phyloP scores from a whole-genome alignment of 2,113 vertebrate genomes.

The Lucifuga dentata region DNA sequence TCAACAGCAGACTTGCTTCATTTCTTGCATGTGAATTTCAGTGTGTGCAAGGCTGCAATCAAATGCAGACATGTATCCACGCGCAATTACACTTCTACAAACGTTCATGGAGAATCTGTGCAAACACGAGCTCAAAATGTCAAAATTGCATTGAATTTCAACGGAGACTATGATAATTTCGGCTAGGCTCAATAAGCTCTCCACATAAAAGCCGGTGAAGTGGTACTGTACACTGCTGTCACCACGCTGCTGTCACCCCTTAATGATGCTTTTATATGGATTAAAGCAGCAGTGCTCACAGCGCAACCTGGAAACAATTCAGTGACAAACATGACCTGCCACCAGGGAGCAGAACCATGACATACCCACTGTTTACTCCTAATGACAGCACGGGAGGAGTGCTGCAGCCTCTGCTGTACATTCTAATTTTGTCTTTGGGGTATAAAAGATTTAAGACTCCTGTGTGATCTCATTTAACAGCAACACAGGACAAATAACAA shows the following conservation, averaged over 20 bases:
- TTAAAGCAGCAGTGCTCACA: constrained; percentile 22
- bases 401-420: neutral
- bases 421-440: neutral
- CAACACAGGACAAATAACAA: constrained; percentile 18
- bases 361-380: neutral
- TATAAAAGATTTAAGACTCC: neutral
- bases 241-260: constrained; percentile 8
- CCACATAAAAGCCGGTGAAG: neutral
- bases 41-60: constrained; percentile 2
- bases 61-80: too few species aligned
- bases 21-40: constrained; percentile 18
- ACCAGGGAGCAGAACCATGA: neutral
- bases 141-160: neutral
- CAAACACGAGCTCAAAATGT: neutral
- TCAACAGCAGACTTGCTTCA: neutral
- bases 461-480: constrained; percentile 24
- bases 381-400: constrained; percentile 15
- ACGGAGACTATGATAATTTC: neutral
- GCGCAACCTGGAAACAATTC: constrained; percentile 19
- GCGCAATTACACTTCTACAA: too few species aligned
- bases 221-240: constrained; percentile 17
- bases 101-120: neutral
- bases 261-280: constrained; percentile 43
- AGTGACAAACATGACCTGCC: neutral
- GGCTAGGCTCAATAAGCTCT: constrained; percentile 20